Base-by-base conservation (phyloP, 2,113 vertebrate species). In the Periophthalmodon schlosseri region DNA sequence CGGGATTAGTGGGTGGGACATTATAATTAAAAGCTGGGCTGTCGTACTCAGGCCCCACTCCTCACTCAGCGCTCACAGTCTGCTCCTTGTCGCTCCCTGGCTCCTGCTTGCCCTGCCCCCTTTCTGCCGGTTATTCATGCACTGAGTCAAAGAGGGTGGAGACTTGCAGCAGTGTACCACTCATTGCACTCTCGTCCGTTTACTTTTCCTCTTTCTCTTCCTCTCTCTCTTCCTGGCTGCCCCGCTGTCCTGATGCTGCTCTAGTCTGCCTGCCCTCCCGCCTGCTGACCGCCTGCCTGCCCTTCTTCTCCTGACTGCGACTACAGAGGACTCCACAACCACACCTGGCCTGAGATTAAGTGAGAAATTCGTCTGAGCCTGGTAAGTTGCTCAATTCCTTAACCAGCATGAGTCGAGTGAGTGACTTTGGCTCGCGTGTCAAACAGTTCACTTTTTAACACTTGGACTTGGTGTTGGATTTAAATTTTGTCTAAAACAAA, bases 161-260 rank as follows among this genome's bases (percentile, higher is more conserved):
- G 93, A 86, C 82, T 82, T 57, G 68, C 90, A 93, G 91, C 85
- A 87, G 93, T 82, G 93, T 94, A 93, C 94, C 94, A 94, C 93
- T 93, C 92, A 15, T 28, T 15, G 88, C 93, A 90, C 84, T 88
- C 23, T 74, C 84, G 83, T 88, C 87, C 79, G 83, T 84, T 87
- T 84, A 83, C 86, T 84, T 74, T 87, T 75, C 82, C 83, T 73
- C 64, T 68, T 68, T 71, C 70, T 65, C 33, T 78, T 74, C 76
- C 72, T 9, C 39, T 79, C n/a, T 69, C 34, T 57, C 47, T 69
- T 66, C 50, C 47, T 74, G 34, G 69, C 61, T 78, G 54, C 73
- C 67, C 50, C 36, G 5, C 24, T 28, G 57, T 61, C 58, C 77
- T 73, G 73, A 79, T 70, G 69, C 68, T 60, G n/a, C 60, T 64